Base-by-base conservation (phyloP, 2,797 vertebrate species). In the Urophycis tenuis region DNA sequence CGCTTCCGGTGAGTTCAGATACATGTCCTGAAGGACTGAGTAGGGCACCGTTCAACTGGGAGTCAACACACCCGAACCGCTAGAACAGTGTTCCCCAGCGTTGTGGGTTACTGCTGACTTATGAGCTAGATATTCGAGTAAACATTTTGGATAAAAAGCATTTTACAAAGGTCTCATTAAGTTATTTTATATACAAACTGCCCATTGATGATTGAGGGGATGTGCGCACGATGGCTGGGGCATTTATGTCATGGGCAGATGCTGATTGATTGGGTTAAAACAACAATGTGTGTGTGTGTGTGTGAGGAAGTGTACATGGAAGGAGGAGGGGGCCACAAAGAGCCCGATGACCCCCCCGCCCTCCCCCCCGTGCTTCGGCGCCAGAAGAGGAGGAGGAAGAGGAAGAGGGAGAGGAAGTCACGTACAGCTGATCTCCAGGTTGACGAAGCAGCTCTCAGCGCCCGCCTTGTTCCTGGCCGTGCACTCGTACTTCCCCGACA, bases 401-500 rank as follows among this genome's bases (percentile, higher is more conserved):
- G 7, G 45, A 7, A 53, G 17, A 41, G 39, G 39, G 12, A 41
- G 39, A 41, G 39, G 39, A 41, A 15, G 39, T 8, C 75, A 93
- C 96, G 77, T 92, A 98, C 97, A 89, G 85, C 89, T 91, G 82
- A 98, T 93, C 49, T 95, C 94, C 93, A 99, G 90, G 77, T 90
- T 88, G 81, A 98, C 83, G 83, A 88, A 92, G 91, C 97, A 99
- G 80, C 41, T 88, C 70, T 93, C 85, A 0, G 73, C 86, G 3
- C 96, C 97, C 0, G 93, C 95, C 0, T 14, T 5, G 86, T 99
- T 99, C 74, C 75, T 89, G 14, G 95, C 94, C 0, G 75, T 90
- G 87, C 97, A 99, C 84, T 92, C 19, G 9, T 98, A 99, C 82
- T 93, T 89, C 70, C 97, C 97, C 0, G 96, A 94, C 95, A 96